Percentiles rank a stretch among this genome's conserved stretches.
Evolutionary conservation across 2,888 invertebrate genomes (phyloP).

Genomic region (Leucophenga maculata): DNA sequence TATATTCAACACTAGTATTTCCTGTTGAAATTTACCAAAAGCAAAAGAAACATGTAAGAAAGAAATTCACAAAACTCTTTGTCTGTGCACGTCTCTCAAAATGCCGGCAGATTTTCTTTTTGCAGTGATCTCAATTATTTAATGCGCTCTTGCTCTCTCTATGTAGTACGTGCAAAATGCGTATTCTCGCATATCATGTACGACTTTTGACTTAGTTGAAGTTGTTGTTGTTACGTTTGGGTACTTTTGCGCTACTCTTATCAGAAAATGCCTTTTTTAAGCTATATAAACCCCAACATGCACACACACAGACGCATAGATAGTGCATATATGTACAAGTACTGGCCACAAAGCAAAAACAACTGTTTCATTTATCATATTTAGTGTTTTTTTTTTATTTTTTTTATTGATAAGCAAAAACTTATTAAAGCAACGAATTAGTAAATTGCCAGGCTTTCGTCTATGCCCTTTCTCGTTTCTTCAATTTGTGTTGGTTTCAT

Average conservation of each 20-base stretch:
- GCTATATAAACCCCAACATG: constrained; percentile 25
- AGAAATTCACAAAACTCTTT: constrained; percentile 6
- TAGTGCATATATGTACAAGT: constrained; percentile 46
- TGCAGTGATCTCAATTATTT: too few species aligned
- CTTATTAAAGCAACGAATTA: too few species aligned
- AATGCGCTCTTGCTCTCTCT: too few species aligned
- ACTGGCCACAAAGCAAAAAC: constrained; percentile 32
- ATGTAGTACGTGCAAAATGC: too few species aligned
- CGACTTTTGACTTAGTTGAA: constrained; percentile 14
- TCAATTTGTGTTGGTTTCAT: too few species aligned
- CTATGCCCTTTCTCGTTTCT: background rate
- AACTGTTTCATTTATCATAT: constrained; percentile 52
- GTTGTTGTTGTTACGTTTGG: constrained; percentile 34
- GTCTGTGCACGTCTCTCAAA: constrained; percentile 13
- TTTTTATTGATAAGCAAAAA: constrained; percentile 49
- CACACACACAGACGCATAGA: constrained; percentile 20
- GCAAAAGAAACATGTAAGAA: constrained; percentile 1
- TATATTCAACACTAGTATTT: constrained; percentile 23
- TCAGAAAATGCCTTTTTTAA: constrained; percentile 41
- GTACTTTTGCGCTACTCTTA: constrained; percentile 13
- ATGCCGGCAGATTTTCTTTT: too few species aligned
- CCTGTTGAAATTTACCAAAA: constrained; percentile 15
- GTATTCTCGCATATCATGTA: too few species aligned
- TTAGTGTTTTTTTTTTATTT: constrained; percentile 42
- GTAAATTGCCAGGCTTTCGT: background rate